Percentiles rank a stretch among this genome's conserved stretches.
Conservation (phyloP, 1,140 invertebrate species). For the Drosophila bipectinata region DNA sequence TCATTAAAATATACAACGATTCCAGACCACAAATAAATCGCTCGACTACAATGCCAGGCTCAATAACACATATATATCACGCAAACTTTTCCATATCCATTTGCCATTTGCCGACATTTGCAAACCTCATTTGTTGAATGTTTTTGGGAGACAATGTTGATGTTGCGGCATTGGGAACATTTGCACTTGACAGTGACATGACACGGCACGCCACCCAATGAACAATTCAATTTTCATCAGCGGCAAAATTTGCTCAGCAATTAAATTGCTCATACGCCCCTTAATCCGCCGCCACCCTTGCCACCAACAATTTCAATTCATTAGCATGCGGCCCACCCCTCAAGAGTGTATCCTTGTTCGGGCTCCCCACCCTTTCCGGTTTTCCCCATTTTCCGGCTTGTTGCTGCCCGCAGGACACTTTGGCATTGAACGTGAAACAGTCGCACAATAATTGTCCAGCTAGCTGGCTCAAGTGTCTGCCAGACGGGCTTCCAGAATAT, state of each 20-base stretch:
- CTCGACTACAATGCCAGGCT: constrained; percentile 31
- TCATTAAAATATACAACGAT: constrained; percentile 44
- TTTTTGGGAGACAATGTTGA: constrained; percentile 40
- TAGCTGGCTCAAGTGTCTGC: constrained; percentile 62
- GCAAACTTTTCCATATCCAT: constrained; percentile 23
- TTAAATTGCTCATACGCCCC: constrained; percentile 71
- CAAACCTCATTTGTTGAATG: constrained; percentile 51
- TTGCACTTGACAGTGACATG: constrained; percentile 75
- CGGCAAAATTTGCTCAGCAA: constrained; percentile 55
- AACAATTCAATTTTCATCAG: constrained; percentile 53
- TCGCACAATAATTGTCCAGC: constrained; percentile 53
- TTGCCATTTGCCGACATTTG: constrained; percentile 36
- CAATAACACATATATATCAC: constrained; percentile 36
- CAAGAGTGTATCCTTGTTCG: constrained; percentile 4
- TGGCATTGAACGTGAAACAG: constrained; percentile 50
- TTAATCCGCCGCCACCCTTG: neutral
- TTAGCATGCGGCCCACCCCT: constrained; percentile 61
- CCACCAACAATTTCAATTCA: constrained; percentile 70
- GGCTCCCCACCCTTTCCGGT: constrained; percentile 14
- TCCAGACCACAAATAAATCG: constrained; percentile 46
- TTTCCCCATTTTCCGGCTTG: constrained; percentile 18
- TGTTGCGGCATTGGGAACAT: constrained; percentile 63
- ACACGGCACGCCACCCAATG: constrained; percentile 47
- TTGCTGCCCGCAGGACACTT: constrained; percentile 52
- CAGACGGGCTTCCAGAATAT: constrained; percentile 27